These are phyloP conservation scores for Coregonus sp. DNA, from an alignment of 2,797 vertebrate genomes.

Conservation along the genomic window DNA sequence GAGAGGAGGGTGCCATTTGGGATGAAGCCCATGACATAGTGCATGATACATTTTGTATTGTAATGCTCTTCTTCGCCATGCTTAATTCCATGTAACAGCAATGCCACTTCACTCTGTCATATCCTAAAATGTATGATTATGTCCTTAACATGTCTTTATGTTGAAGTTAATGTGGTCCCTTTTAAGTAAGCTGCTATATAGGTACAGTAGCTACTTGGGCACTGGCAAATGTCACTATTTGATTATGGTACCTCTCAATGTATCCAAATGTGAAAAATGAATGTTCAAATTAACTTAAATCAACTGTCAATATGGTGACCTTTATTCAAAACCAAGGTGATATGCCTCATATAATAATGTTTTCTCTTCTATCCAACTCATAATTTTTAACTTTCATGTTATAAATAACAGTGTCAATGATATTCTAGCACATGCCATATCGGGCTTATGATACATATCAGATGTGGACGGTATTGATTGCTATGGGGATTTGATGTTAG, in stretches of 20 bases:
- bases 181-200: neutral
- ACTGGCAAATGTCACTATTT: neutral
- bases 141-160: neutral
- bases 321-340: neutral
- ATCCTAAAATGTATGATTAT: neutral
- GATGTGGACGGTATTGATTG: neutral
- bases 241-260: neutral
- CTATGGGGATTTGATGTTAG: neutral
- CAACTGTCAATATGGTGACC: neutral
- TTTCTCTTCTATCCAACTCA: neutral
- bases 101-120: neutral
- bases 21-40: neutral
- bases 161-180: neutral
- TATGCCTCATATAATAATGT: neutral
- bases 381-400: no score
- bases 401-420: neutral
- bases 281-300: no score
- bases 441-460: slow-evolving; percentile 4
- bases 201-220: no score
- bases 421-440: neutral
- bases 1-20: neutral
- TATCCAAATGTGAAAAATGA: no score
- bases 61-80: neutral
- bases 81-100: neutral
- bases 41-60: neutral